Conservation (phyloP, 2,888 invertebrate genomes). For the Athalia cordata region DNA sequence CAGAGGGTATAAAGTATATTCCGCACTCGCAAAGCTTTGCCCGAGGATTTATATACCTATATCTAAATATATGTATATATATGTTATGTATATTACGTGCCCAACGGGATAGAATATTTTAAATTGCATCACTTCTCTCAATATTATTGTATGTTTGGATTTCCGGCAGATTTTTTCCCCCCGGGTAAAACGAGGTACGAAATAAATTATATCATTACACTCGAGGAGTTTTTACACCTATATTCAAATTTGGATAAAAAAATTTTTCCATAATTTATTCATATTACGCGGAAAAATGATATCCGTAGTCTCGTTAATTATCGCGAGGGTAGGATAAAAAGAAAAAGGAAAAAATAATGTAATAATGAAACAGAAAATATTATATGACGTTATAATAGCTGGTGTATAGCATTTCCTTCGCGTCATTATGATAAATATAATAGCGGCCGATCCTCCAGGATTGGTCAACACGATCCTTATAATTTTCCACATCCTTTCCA, state of each 20-base stretch:
- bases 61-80: not conserved
- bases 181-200: slow-evolving; percentile 23
- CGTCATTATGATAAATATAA: slow-evolving; percentile 32
- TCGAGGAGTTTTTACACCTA: not conserved
- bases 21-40: not conserved
- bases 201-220: not conserved
- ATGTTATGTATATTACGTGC: not conserved
- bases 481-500: slow-evolving; percentile 66
- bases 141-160: slow-evolving; percentile 20
- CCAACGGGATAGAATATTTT: not conserved
- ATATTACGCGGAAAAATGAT: too few species aligned
- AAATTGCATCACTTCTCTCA: slow-evolving; percentile 29
- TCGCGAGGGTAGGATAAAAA: too few species aligned
- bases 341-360: too few species aligned
- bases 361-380: too few species aligned
- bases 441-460: slow-evolving; percentile 34
- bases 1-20: not conserved
- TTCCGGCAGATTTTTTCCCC: slow-evolving; percentile 36
- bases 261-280: too few species aligned
- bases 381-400: not conserved
- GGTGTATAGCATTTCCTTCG: not conserved
- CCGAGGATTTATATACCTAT: not conserved
- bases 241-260: not conserved
- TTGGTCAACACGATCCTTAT: slow-evolving; percentile 51
- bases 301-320: too few species aligned